A percentile compares a stretch with the other conserved stretches of the same genome.
Evolutionary conservation across 2,113 vertebrate genomes (phyloP).

Genomic region (Holacanthus passer): DNA sequence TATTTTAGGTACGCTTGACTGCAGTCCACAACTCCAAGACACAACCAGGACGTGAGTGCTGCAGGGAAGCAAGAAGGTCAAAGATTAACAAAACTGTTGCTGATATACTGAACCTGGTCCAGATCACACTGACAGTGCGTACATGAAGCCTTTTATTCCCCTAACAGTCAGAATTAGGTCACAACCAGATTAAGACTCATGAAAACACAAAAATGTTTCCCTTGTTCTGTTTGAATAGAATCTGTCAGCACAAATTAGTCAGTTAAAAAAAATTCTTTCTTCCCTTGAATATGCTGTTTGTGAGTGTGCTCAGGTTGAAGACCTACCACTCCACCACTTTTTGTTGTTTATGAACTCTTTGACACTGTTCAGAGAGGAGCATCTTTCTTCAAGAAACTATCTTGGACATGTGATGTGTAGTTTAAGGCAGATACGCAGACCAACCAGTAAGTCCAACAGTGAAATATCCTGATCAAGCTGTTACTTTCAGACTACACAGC

Average conservation of each 20-base stretch:
- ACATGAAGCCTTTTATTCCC: too few species aligned
- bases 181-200: too few species aligned
- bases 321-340: neutral
- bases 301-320: neutral
- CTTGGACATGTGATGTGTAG: neutral
- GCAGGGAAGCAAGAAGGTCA: constrained; percentile 25
- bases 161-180: too few species aligned
- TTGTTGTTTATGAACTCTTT: neutral
- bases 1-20: constrained; percentile 55
- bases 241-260: neutral
- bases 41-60: neutral
- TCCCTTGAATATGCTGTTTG: neutral
- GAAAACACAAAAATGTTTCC: too few species aligned
- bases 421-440: neutral
- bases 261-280: neutral
- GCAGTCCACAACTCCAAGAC: constrained; percentile 21
- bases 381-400: neutral
- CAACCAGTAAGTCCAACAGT: neutral
- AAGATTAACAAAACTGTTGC: constrained; percentile 1
- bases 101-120: neutral
- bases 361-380: neutral
- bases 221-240: neutral
- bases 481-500: too few species aligned
- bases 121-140: neutral
- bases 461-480: neutral